These are phyloP conservation scores for Drosophila nr. perissopoda DNA, from an alignment of 2,888 invertebrate species.

Conservation along the genomic window DNA sequence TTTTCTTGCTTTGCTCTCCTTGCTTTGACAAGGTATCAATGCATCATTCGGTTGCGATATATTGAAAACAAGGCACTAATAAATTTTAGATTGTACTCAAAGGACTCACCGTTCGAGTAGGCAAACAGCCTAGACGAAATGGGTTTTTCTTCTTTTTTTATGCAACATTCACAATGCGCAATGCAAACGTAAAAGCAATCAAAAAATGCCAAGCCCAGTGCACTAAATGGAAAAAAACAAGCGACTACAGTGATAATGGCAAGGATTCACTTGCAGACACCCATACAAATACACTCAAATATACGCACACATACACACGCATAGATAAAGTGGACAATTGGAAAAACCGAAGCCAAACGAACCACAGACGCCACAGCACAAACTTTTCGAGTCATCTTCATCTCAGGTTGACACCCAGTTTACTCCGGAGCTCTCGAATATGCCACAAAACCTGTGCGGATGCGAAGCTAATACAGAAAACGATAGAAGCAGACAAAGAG, in stretches of 20 bases:
- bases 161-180: slow-evolving; percentile 44
- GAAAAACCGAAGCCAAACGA: slow-evolving; percentile 43
- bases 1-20: neutral
- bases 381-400: slow-evolving; percentile 56
- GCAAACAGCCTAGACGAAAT: slow-evolving; percentile 49
- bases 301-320: slow-evolving; percentile 1
- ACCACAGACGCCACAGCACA: slow-evolving; percentile 41
- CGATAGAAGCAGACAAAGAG: slow-evolving; percentile 24
- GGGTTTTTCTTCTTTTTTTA: slow-evolving; percentile 25
- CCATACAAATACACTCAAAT: neutral
- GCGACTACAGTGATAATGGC: slow-evolving; percentile 63
- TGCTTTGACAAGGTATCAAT: slow-evolving; percentile 6
- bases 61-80: slow-evolving; percentile 35
- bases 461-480: slow-evolving; percentile 52
- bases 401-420: slow-evolving; percentile 75
- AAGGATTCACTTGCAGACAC: slow-evolving; percentile 17
- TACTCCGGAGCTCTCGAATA: slow-evolving; percentile 48
- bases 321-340: slow-evolving; percentile 48
- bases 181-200: slow-evolving; percentile 76
- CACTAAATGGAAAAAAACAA: slow-evolving; percentile 14
- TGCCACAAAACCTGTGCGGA: slow-evolving; percentile 51
- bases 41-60: slow-evolving; percentile 2
- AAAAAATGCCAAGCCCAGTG: slow-evolving; percentile 71
- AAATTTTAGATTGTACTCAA: slow-evolving; percentile 50
- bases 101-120: slow-evolving; percentile 17